These are phyloP conservation scores for Coracopsis vasa DNA, from an alignment of 2,113 vertebrate genomes.

Conservation along the genomic window DNA sequence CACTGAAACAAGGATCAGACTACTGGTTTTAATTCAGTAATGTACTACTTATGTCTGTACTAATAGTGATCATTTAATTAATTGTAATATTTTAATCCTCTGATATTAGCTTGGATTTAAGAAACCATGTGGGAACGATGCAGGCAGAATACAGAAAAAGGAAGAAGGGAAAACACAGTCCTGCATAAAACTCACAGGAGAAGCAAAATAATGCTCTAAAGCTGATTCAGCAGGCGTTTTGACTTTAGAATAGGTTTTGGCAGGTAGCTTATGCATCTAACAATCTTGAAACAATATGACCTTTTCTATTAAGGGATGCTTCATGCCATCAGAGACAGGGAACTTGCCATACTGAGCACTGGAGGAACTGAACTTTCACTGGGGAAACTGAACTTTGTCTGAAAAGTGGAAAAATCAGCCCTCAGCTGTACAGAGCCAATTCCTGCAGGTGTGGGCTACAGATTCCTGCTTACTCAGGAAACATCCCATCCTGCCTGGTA, in stretches of 20 bases:
- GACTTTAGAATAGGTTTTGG: background rate
- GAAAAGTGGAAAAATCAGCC: background rate
- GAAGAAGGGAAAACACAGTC: background rate
- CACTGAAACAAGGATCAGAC: background rate
- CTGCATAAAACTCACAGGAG: background rate
- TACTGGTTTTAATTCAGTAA: background rate
- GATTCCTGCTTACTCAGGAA: slow-evolving; percentile 7
- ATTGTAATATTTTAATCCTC: background rate
- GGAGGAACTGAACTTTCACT: background rate
- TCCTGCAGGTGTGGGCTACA: background rate
- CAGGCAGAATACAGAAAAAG: background rate
- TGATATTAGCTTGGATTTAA: background rate
- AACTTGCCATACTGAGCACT: background rate
- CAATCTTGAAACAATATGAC: background rate
- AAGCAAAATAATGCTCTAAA: background rate
- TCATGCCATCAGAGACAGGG: background rate
- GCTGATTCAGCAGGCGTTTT: background rate
- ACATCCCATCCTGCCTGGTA: background rate
- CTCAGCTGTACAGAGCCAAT: background rate
- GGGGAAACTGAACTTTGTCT: background rate
- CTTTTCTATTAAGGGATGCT: background rate
- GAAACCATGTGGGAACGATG: background rate
- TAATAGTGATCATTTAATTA: background rate
- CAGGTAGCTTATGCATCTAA: background rate
- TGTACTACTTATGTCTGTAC: background rate